Conservation (phyloP, 2,113 vertebrate genomes). For the Astatotilapia flaviijosephi region DNA sequence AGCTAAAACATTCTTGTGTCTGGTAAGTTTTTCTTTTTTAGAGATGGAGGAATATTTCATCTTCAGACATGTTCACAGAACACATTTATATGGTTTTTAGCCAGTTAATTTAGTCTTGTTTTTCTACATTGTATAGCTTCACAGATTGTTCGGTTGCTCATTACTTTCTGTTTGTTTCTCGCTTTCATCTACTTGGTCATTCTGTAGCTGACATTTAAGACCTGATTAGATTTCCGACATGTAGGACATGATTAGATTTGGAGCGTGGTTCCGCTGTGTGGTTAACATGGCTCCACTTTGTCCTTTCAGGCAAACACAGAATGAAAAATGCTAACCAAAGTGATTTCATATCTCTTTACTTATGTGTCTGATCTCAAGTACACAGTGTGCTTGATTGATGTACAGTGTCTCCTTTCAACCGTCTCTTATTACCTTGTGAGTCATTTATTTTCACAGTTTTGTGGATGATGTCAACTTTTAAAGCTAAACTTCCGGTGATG, state of each 20-base stretch:
- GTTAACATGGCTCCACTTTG: neutral
- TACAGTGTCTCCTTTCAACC: neutral
- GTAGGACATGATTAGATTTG: neutral
- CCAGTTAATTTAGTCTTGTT: neutral
- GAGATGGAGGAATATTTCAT: neutral
- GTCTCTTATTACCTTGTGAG: neutral
- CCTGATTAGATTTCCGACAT: neutral
- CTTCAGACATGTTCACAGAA: neutral
- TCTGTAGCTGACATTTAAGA: neutral
- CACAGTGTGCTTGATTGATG: neutral
- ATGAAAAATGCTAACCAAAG: neutral
- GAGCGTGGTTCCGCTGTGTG: neutral
- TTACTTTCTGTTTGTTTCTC: neutral
- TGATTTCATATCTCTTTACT: neutral
- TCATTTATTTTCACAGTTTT: neutral
- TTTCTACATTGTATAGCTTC: neutral
- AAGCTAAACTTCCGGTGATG: neutral
- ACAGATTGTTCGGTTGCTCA: neutral
- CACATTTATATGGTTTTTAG: neutral
- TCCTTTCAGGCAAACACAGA: neutral
- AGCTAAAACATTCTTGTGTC: neutral
- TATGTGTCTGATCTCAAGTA: neutral
- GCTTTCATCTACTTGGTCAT: neutral
- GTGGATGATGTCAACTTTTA: neutral
- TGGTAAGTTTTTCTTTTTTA: neutral